A percentile compares a stretch with the other conserved stretches of the same genome.
phyloP scores from a whole-genome alignment of 30 jellyfish, hydroid and myxozoan species.

The Aurelia aurita region DNA sequence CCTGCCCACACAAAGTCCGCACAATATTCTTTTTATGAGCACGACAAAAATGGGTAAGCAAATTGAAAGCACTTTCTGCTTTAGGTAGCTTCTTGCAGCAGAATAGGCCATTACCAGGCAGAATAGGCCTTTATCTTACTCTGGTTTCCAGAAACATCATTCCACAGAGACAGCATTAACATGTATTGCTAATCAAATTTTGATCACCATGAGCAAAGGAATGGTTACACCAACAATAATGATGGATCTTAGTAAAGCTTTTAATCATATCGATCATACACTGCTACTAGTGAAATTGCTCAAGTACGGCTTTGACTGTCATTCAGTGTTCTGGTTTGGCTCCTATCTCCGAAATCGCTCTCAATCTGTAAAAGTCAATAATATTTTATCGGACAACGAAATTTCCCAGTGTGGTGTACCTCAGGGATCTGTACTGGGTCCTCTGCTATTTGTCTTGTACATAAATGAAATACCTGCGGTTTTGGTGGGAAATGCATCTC shows the following conservation, averaged over 20 bases:
- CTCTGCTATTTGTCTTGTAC: no score
- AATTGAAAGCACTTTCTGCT: conserved; percentile 40
- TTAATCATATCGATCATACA: background rate
- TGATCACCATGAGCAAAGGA: conserved; percentile 21
- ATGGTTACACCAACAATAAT: no score
- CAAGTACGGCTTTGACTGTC: background rate
- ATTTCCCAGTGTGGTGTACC: conserved; percentile 12
- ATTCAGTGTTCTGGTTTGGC: no score
- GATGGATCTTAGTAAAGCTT: conserved; percentile 11
- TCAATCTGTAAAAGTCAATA: conserved; percentile 3
- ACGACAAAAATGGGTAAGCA: conserved; percentile 41
- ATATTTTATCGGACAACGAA: background rate
- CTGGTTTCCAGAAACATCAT: conserved; percentile 22
- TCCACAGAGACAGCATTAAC: conserved; percentile 14
- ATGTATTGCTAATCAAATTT: conserved; percentile 23
- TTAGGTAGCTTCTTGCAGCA: conserved; percentile 55
- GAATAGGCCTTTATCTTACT: no score
- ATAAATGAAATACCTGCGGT: no score
- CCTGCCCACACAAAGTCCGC: conserved; percentile 23
- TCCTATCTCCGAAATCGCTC: background rate
- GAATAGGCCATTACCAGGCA: conserved; percentile 54
- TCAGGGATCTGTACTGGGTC: no score
- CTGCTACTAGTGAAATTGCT: background rate
- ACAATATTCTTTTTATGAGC: conserved; percentile 61
- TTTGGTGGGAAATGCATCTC: no score